phyloP scores from a whole-genome alignment of 2,113 vertebrate species.

The Xiphorhynchus elegans region DNA sequence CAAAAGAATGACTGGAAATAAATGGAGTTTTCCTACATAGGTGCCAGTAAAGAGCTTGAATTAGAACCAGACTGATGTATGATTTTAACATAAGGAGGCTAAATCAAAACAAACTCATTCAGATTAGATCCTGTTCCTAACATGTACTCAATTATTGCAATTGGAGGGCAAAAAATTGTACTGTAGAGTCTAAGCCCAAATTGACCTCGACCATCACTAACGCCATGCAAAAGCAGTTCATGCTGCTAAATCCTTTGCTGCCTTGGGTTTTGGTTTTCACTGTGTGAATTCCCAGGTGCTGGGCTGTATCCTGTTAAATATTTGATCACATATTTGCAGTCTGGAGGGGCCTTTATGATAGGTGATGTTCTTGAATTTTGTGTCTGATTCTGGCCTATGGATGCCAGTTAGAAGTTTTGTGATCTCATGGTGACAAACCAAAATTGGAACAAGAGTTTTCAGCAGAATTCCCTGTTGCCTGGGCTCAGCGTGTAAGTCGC shows the following conservation, averaged over 20 bases:
- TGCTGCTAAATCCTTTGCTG: not conserved
- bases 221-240: not conserved
- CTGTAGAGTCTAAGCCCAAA: not conserved
- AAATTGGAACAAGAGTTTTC: not conserved
- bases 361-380: not conserved
- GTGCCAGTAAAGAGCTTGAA: slow-evolving; percentile 36
- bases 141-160: slow-evolving; percentile 4
- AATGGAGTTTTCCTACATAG: not conserved
- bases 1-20: slow-evolving; percentile 24
- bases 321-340: not conserved
- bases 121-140: slow-evolving; percentile 28
- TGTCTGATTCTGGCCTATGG: not conserved
- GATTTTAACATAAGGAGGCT: slow-evolving; percentile 28
- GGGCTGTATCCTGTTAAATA: slow-evolving; percentile 42
- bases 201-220: not conserved
- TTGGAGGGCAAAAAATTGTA: not conserved
- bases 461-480: not conserved
- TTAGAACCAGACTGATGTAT: not conserved
- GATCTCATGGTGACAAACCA: not conserved
- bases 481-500: not conserved
- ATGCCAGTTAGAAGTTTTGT: not conserved
- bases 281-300: slow-evolving; percentile 3
- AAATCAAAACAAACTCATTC: slow-evolving; percentile 28
- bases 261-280: not conserved
- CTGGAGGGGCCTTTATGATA: not conserved